These are phyloP conservation scores for Eurystomus glaucurus DNA, from an alignment of 2,797 vertebrate genomes.

Conservation along the genomic window DNA sequence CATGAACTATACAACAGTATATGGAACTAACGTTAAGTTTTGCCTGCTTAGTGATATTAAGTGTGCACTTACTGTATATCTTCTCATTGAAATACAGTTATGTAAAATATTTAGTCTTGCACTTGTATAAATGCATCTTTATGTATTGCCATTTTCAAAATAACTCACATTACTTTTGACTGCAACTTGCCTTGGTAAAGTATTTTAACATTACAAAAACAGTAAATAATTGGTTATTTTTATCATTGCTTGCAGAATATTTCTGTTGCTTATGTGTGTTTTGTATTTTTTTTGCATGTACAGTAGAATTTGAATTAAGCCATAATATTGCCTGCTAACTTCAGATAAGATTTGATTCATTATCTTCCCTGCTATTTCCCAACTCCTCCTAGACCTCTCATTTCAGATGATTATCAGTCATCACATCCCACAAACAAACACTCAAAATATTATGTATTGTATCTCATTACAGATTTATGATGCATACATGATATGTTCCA, in stretches of 20 bases:
- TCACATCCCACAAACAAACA: not conserved
- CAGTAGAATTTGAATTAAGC: constrained; percentile 63
- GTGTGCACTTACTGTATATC: constrained; percentile 96
- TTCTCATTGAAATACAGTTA: constrained; percentile 87
- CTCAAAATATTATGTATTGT: not conserved
- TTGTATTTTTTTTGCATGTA: constrained; percentile 80
- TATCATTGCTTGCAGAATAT: constrained; percentile 82
- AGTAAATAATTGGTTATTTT: constrained; percentile 89
- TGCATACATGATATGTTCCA: not conserved
- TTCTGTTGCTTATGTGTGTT: constrained; percentile 62
- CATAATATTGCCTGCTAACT: constrained; percentile 68
- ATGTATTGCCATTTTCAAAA: constrained; percentile 87
- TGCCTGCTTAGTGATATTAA: constrained; percentile 87
- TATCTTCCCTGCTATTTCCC: not conserved
- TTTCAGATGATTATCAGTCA: constrained; percentile 1
- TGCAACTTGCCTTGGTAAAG: constrained; percentile 86
- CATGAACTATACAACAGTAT: constrained; percentile 87
- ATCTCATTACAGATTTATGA: not conserved
- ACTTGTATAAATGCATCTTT: constrained; percentile 90
- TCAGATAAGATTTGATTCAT: constrained; percentile 32
- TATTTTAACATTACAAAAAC: constrained; percentile 82
- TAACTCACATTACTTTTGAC: constrained; percentile 84
- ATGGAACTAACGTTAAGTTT: constrained; percentile 84
- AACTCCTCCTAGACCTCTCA: not conserved
- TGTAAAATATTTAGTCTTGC: constrained; percentile 90